A percentile compares a stretch with the other conserved stretches of the same genome.
phyloP scores from a whole-genome alignment of 1,140 invertebrate species.

The Pteromalus puparum region DNA sequence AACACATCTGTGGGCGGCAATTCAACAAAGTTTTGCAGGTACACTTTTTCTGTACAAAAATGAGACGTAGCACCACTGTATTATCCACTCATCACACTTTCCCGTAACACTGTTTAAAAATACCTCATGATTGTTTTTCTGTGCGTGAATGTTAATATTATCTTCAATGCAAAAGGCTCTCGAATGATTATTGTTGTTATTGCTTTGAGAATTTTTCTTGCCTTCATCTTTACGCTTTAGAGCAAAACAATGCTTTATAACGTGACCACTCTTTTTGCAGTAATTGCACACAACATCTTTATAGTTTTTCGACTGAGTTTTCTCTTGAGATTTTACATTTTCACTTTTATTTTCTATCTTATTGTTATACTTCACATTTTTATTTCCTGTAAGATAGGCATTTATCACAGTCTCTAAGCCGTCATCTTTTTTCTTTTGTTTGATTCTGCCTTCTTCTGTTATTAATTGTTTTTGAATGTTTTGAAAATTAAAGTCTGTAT shows the following conservation, averaged over 20 bases:
- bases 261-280: not conserved
- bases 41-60: not conserved
- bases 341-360: not conserved
- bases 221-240: not conserved
- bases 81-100: slow-evolving; percentile 1
- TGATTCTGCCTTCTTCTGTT: slow-evolving; percentile 8
- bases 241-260: not conserved
- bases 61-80: slow-evolving; percentile 14
- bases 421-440: slow-evolving; percentile 1
- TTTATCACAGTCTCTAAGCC: slow-evolving; percentile 3
- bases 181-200: not conserved
- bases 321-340: not conserved
- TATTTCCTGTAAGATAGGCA: slow-evolving; percentile 1
- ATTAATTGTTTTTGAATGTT: not conserved
- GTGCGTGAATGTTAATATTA: not conserved
- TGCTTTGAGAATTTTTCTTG: not conserved
- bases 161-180: not conserved
- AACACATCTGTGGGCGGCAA: not conserved
- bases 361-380: not conserved
- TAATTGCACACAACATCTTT: not conserved
- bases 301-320: not conserved
- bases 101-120: not conserved
- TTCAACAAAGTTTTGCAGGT: not conserved
- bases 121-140: not conserved
- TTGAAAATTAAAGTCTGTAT: not conserved